Evolutionary conservation across 2,113 vertebrate species (phyloP).

Genomic region (Candoia aspera): DNA sequence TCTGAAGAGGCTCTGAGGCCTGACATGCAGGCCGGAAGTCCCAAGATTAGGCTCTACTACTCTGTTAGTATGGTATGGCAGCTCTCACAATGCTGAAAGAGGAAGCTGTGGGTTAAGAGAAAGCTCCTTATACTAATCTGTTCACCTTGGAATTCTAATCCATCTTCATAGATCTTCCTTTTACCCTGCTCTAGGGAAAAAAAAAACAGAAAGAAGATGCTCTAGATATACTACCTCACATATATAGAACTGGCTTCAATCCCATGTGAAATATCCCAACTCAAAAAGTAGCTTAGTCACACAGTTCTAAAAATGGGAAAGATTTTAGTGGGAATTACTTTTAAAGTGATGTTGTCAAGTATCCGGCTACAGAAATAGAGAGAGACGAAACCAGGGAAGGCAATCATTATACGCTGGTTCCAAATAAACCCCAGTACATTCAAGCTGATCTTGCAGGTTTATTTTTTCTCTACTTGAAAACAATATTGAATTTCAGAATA

Average conservation of each 20-base stretch:
- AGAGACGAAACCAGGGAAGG: background rate
- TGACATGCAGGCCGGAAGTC: background rate
- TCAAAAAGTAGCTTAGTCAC: background rate
- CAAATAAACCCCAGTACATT: background rate
- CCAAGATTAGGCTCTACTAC: background rate
- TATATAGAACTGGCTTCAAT: background rate
- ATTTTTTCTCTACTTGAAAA: background rate
- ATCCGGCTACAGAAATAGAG: background rate
- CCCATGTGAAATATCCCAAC: background rate
- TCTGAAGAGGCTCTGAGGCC: background rate
- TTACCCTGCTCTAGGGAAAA: background rate
- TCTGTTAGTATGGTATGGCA: background rate
- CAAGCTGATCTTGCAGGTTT: background rate
- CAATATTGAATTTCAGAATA: background rate
- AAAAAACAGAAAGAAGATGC: background rate
- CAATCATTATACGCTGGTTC: background rate
- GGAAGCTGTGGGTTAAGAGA: background rate
- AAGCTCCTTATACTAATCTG: background rate
- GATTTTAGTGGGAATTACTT: background rate
- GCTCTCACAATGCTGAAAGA: background rate
- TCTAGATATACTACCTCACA: background rate
- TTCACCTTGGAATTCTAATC: background rate
- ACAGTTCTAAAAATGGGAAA: background rate
- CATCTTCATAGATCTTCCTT: background rate
- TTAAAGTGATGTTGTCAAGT: background rate